Evolutionary conservation across 1,140 invertebrate genomes (phyloP).

Genomic region (Epicauta chinensis): DNA sequence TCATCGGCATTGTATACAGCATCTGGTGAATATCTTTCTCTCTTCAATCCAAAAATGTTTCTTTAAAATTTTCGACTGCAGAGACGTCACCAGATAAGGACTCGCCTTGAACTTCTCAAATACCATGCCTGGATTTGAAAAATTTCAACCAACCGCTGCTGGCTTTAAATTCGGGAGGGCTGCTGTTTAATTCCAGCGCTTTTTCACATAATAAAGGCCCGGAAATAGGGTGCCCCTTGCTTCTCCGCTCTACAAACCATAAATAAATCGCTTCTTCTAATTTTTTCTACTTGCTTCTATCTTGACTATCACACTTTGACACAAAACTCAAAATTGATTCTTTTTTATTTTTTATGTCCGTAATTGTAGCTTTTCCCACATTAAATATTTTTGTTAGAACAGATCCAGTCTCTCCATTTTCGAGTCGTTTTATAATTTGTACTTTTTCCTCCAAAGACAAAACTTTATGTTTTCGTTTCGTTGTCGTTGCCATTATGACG

Average conservation of each 20-base stretch:
- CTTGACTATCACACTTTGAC: too few relatives aligned
- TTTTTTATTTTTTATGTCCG: too few relatives aligned
- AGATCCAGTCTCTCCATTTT: too few relatives aligned
- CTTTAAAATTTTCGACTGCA: not conserved
- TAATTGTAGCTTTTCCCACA: too few relatives aligned
- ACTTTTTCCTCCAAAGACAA: too few relatives aligned
- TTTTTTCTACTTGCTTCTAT: not conserved
- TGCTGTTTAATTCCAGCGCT: slow-evolving; percentile 1
- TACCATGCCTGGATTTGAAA: slow-evolving; percentile 1
- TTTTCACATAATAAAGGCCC: slow-evolving; percentile 7
- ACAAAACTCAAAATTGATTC: too few relatives aligned
- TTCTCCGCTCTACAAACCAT: slow-evolving; percentile 6
- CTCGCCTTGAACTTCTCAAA: slow-evolving; percentile 1
- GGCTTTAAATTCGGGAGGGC: slow-evolving; percentile 1
- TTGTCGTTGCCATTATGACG: too few relatives aligned
- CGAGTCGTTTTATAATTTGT: too few relatives aligned
- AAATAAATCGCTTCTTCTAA: slow-evolving; percentile 7
- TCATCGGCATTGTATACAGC: slow-evolving; percentile 41
- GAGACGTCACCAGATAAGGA: slow-evolving; percentile 2
- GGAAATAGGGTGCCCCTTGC: not conserved
- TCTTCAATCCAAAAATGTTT: not conserved
- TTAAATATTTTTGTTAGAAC: too few relatives aligned
- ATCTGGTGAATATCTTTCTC: slow-evolving; percentile 16
- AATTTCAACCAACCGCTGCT: slow-evolving; percentile 3
- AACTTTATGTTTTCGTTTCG: too few relatives aligned